A percentile compares a stretch with the other conserved stretches of the same genome.
Conservation (phyloP, 2,888 invertebrate species). For the Epirrhoe alternata region DNA sequence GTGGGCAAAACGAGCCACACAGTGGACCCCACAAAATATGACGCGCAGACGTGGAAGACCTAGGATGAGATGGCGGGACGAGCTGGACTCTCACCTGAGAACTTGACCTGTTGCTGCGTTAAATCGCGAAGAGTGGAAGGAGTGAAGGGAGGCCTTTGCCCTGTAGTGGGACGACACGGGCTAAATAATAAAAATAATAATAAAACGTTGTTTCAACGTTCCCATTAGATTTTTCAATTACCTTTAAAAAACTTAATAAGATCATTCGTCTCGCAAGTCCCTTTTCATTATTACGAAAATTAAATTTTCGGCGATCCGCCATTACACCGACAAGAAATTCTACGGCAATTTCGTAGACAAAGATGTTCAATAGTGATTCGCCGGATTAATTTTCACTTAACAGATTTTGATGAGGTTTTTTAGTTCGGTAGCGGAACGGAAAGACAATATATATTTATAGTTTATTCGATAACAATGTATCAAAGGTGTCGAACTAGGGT, state of each 20-base stretch:
- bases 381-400: slow-evolving; percentile 70
- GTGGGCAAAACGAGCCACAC: no score
- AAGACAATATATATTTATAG: slow-evolving; percentile 77
- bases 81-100: no score
- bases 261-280: slow-evolving; percentile 63
- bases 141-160: no score
- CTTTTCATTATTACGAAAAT: slow-evolving; percentile 65
- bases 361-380: slow-evolving; percentile 79
- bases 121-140: no score
- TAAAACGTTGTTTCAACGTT: no score
- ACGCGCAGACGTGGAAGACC: no score
- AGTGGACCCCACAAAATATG: no score
- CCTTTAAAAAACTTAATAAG: slow-evolving; percentile 59
- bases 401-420: slow-evolving; percentile 60
- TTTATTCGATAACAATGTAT: slow-evolving; percentile 76
- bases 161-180: no score
- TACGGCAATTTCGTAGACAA: slow-evolving; percentile 74
- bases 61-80: no score
- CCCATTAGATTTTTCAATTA: slow-evolving; percentile 9
- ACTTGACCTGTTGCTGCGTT: no score
- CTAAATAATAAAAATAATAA: no score
- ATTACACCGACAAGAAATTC: slow-evolving; percentile 60
- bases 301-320: slow-evolving; percentile 69
- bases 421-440: slow-evolving; percentile 67
- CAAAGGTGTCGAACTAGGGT: not conserved